These are phyloP conservation scores for Cremastobaeus sp. DNA, from an alignment of 2,888 invertebrate genomes.

Conservation along the genomic window DNA sequence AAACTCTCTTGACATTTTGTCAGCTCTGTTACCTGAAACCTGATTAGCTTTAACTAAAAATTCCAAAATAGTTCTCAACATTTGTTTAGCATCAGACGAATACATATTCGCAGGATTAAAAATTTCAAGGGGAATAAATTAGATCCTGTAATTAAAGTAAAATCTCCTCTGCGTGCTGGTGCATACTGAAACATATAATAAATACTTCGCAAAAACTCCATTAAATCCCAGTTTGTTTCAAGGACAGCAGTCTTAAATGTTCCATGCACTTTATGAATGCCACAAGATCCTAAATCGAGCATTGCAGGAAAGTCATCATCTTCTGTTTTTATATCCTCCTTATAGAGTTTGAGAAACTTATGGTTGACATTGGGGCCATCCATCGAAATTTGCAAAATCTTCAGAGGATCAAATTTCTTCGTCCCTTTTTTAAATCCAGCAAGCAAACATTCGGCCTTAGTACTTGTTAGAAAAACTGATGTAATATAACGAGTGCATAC, in stretches of 20 bases:
- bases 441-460: slow-evolving; percentile 60
- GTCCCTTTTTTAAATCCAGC: slow-evolving; percentile 32
- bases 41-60: slow-evolving; percentile 7
- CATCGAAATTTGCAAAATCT: slow-evolving; percentile 58
- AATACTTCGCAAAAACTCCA: slow-evolving; percentile 6
- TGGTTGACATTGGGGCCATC: slow-evolving; percentile 49
- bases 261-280: slow-evolving; percentile 66
- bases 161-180: slow-evolving; percentile 59
- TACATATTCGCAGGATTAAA: slow-evolving; percentile 20
- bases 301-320: slow-evolving; percentile 4
- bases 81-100: slow-evolving; percentile 3
- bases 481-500: slow-evolving; percentile 63
- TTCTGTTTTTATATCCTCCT: slow-evolving; percentile 6
- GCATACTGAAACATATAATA: slow-evolving; percentile 17
- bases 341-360: slow-evolving; percentile 39
- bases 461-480: slow-evolving; percentile 58
- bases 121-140: slow-evolving; percentile 29
- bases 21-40: slow-evolving; percentile 8
- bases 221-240: slow-evolving; percentile 11
- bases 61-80: slow-evolving; percentile 7
- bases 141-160: slow-evolving; percentile 16
- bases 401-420: slow-evolving; percentile 25
- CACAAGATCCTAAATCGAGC: slow-evolving; percentile 66
- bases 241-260: slow-evolving; percentile 60
- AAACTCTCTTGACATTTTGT: slow-evolving; percentile 16